These are phyloP conservation scores for Phataginus tetradactyla DNA, from an alignment of 2,797 vertebrate species.

Conservation along the genomic window DNA sequence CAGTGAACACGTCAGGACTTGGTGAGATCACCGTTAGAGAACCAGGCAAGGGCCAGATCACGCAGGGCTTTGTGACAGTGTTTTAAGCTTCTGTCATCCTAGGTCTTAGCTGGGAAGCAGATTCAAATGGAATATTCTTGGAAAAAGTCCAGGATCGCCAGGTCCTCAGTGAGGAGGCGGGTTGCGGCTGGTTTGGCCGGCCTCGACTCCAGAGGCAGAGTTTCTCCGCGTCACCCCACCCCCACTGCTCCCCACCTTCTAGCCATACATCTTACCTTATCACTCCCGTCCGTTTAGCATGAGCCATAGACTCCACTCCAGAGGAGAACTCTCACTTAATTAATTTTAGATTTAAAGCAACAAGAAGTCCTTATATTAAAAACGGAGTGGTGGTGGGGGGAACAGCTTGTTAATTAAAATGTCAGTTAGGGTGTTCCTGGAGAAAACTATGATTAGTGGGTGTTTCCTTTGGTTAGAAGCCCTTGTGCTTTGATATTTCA, in stretches of 20 bases:
- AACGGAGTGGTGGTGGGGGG: slow-evolving; percentile 76
- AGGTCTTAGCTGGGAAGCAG: slow-evolving; percentile 11
- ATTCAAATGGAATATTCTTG: neutral
- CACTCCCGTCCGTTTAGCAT: slow-evolving; percentile 81
- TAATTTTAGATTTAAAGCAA: slow-evolving; percentile 87
- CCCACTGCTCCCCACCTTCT: neutral
- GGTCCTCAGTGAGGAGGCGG: neutral
- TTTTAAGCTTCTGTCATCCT: neutral
- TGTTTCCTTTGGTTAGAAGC: slow-evolving; percentile 82
- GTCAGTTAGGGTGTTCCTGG: slow-evolving; percentile 84
- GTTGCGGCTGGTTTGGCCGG: neutral
- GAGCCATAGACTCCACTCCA: slow-evolving; percentile 79
- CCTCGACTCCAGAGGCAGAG: slow-evolving; percentile 46
- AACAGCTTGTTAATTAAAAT: slow-evolving; percentile 86
- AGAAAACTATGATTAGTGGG: slow-evolving; percentile 85
- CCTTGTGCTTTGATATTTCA: slow-evolving; percentile 76
- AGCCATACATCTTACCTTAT: slow-evolving; percentile 82
- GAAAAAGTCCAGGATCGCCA: slow-evolving; percentile 20
- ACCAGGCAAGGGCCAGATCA: neutral
- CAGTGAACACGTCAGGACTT: fast-evolving
- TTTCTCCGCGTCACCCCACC: slow-evolving; percentile 7
- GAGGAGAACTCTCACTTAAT: slow-evolving; percentile 85
- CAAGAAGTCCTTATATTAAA: slow-evolving; percentile 86
- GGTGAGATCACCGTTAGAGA: neutral
- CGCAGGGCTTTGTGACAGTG: neutral